Base-by-base conservation (phyloP, 2,888 invertebrate species). In the Latrodectus hesperus region DNA sequence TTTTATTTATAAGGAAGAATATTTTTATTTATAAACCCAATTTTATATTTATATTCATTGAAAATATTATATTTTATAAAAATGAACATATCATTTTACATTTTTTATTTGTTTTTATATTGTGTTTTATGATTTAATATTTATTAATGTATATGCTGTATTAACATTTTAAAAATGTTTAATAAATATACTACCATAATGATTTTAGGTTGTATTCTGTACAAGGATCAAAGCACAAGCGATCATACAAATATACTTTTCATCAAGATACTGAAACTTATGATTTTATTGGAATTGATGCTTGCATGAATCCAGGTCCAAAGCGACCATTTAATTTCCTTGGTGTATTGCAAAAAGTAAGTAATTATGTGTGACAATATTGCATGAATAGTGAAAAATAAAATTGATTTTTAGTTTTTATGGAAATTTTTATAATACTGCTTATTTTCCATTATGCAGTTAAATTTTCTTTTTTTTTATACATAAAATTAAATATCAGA, bases 281-380 rank as follows among this genome's bases (percentile, higher is more conserved):
- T 91, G 95, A 96, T n/a, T 97, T 98, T 92, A 94, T 98, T 90
- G 97, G 95, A 0, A 93, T 98, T 53, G 98, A 98, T 92, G 96
- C 97, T 1, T 96, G 96, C 90, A 94, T 97, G 67, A 95, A 96
- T 90, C 97, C 97, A 12, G 98, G 98, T 1, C 95, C 96, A 12
- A 94, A 95, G 90, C 93, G 97, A 90, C 97, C 97, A 1, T 97
- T 97, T 91, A 98, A 98, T 93, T 98, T 98, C 92, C 95, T 98
- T 91, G 98, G 98, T 22, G 89, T 91, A 64, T 85, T 93, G 11
- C 90, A 90, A 87, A 90, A 92, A 88, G 93, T 93, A 90, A 60
- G 60, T 14, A 38, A 38, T 38, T 38, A 38, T 38, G 38, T 38
- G 38, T 38, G 38, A 6, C 38, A 38, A 4, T 38, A 6, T 38